Evolutionary conservation across 64 coral and sea anemone species (phyloP).

Genomic region (Pocillopora damicornis): DNA sequence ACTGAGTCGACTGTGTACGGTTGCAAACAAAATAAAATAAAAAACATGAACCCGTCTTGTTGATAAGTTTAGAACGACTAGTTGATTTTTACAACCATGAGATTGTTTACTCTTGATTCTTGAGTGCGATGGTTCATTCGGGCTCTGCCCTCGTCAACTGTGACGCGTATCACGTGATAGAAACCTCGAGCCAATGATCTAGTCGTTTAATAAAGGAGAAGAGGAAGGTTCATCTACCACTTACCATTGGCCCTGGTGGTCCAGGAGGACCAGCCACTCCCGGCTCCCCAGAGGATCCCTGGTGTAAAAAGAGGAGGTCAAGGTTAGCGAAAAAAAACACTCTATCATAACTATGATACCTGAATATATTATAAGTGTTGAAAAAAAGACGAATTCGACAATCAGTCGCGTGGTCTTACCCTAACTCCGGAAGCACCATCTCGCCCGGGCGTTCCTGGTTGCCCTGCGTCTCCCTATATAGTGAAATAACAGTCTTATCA

Average conservation of each 20-base stretch:
- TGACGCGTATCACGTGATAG: no score
- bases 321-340: neutral
- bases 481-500: neutral
- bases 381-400: neutral
- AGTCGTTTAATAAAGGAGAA: neutral
- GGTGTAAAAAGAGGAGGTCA: neutral
- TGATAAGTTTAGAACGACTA: no score
- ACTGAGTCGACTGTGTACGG: no score
- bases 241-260: slow-evolving; percentile 5
- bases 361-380: no score
- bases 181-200: neutral
- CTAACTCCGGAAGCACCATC: slow-evolving; percentile 1
- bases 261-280: neutral
- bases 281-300: slow-evolving; percentile 31
- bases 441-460: slow-evolving; percentile 1
- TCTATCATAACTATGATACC: neutral
- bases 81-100: no score
- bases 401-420: neutral
- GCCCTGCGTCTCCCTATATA: slow-evolving; percentile 1
- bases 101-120: no score
- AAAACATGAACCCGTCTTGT: no score
- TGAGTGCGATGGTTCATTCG: no score
- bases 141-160: no score
- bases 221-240: neutral
- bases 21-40: no score